Percentiles rank a stretch among this genome's conserved stretches.
phyloP scores from a whole-genome alignment of 2,888 invertebrate species.

The Litoditis marina region DNA sequence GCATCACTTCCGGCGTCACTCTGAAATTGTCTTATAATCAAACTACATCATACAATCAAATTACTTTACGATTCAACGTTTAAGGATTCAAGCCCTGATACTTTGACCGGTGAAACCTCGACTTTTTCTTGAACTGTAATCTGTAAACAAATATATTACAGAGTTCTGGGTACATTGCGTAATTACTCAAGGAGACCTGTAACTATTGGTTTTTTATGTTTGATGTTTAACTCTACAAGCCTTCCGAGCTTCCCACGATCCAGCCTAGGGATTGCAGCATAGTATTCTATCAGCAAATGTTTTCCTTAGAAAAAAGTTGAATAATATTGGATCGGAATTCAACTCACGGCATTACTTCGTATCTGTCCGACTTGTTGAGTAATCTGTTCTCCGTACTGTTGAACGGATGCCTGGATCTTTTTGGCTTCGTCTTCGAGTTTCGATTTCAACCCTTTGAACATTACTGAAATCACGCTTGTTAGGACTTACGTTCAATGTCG shows the following conservation, averaged over 20 bases:
- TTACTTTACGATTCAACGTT: not conserved
- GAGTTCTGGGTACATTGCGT: too few relatives aligned
- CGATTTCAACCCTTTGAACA: slow-evolving; percentile 61
- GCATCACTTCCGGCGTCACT: slow-evolving; percentile 55
- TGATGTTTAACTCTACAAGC: not conserved
- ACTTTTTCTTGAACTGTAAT: too few relatives aligned
- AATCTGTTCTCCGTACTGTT: slow-evolving; percentile 54
- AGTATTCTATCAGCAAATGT: not conserved
- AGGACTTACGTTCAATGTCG: too few relatives aligned
- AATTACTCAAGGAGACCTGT: too few relatives aligned
- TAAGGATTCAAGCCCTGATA: too few relatives aligned
- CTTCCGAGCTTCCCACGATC: not conserved
- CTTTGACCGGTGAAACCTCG: too few relatives aligned
- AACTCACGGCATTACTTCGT: slow-evolving; percentile 41
- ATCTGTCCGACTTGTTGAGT: slow-evolving; percentile 50
- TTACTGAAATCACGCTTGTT: too few relatives aligned
- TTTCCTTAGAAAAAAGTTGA: not conserved
- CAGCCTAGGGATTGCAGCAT: not conserved
- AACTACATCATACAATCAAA: too few relatives aligned
- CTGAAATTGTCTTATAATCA: slow-evolving; percentile 32
- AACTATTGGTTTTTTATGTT: too few relatives aligned
- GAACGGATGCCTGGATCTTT: slow-evolving; percentile 46
- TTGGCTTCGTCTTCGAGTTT: slow-evolving; percentile 60
- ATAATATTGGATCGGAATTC: not conserved
- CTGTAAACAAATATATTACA: too few relatives aligned